Evolutionary conservation across 2,113 vertebrate species (phyloP), one percentile per base, ranked within the genome.

Genomic region (Struthio camelus): DNA sequence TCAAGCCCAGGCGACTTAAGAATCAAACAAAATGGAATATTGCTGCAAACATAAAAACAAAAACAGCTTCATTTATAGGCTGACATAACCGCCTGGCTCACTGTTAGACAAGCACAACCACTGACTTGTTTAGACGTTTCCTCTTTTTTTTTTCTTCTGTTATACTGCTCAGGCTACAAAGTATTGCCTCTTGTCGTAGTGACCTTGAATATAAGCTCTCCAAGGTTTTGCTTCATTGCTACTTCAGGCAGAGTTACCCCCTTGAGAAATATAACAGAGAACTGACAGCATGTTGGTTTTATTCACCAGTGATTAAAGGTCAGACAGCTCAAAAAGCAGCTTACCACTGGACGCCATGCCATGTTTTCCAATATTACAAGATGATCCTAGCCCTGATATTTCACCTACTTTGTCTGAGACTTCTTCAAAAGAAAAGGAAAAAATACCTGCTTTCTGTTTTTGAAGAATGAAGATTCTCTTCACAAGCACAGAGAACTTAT

Each of bases 231-330:
- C 94, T 92, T 93, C 59, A 44, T 79, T 84, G 86, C 69, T 82
- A 76, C 91, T 95, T 80, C 13, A 50, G 88, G 80, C 76, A 67
- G 28, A 77, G 64, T 56, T 56, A 40, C 56, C 30, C 73, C 78
- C 77, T 73, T 69, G 90, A 93, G 95, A 96, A 96, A 91, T 70
- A 17, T 54, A 88, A 79, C 18, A 70, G 30, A 72, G 77, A 71
- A 87, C 80, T 88, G 94, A 91, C 78, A 90, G 85, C 17, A 32
- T 81, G 62, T 44, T 95, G 65, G 78, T 89, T 96, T 82, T 82
- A 93, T 92, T 90, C 73, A 88, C 19, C 73, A 78, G 87, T 91
- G 71, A 82, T 91, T 95, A 97, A 96, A 97, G 93, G 85, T 93
- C 97, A 92, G 75, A 48, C 69, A 83, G 94, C 90, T 73, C 90